A percentile compares a stretch with the other conserved stretches of the same genome.
Evolutionary conservation across 2,797 vertebrate genomes (phyloP).

Genomic region (Vespertilio murinus): DNA sequence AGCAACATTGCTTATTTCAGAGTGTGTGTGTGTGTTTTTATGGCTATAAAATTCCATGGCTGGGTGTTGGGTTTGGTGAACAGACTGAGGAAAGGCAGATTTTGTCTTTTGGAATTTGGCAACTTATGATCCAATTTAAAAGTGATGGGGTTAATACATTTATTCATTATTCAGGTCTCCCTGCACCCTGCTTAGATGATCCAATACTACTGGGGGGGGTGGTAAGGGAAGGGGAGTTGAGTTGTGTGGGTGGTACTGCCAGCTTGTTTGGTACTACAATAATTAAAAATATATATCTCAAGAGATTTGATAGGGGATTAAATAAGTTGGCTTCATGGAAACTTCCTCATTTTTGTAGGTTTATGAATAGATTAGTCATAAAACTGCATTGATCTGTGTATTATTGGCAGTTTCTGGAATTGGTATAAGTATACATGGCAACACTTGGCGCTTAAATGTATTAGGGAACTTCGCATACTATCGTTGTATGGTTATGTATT

Average conservation of each 20-base stretch:
- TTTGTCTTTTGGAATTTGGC: neutral
- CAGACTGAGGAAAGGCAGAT: neutral
- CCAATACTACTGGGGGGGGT: conserved; percentile 63
- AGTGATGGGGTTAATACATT: rapidly evolving
- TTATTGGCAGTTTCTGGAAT: neutral
- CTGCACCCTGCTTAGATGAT: conserved; percentile 78
- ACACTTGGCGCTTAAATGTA: neutral
- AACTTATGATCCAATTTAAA: neutral
- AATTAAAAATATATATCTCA: conserved; percentile 81
- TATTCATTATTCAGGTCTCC: conserved; percentile 66
- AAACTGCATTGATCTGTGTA: conserved; percentile 55
- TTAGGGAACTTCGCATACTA: neutral
- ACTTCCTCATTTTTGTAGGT: conserved; percentile 83
- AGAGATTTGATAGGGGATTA: conserved; percentile 84
- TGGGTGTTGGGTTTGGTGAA: neutral
- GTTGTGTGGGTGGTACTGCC: neutral
- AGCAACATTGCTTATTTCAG: neutral
- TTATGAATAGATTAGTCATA: conserved; percentile 71
- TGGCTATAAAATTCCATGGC: neutral
- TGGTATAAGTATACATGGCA: neutral
- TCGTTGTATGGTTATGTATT: neutral
- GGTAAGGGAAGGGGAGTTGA: too few relatives aligned
- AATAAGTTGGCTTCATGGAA: conserved; percentile 77
- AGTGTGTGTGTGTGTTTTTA: neutral
- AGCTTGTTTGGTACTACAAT: conserved; percentile 79